Conservation (phyloP, 2,797 vertebrate genomes). For the Otolemur crassicaudatus region DNA sequence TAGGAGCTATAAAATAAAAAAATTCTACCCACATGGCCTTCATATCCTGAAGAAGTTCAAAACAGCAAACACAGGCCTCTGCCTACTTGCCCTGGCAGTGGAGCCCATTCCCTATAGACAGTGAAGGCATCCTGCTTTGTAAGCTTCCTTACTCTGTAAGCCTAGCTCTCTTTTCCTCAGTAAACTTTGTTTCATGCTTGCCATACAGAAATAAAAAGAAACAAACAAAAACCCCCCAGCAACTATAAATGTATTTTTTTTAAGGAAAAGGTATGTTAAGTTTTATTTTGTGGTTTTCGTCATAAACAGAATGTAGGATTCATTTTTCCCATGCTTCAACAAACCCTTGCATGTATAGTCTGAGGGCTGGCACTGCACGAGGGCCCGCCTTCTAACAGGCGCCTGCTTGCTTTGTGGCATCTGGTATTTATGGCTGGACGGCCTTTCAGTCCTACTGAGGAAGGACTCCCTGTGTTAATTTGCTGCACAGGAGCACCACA, state of each 20-base stretch:
- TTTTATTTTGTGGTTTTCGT: slow-evolving; percentile 49
- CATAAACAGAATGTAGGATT: slow-evolving; percentile 41
- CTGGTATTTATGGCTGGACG: not conserved
- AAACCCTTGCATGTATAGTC: not conserved
- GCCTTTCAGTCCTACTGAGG: slow-evolving; percentile 46
- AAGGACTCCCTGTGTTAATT: not conserved
- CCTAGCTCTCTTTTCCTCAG: no score
- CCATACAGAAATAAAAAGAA: no score
- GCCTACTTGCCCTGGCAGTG: no score
- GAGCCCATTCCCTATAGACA: no score
- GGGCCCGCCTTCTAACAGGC: not conserved
- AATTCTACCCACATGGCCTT: not conserved
- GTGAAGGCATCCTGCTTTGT: no score
- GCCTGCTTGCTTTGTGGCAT: not conserved
- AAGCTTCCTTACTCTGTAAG: no score
- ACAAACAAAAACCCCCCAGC: not conserved
- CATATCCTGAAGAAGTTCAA: slow-evolving; percentile 28
- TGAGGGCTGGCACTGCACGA: not conserved
- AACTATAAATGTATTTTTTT: slow-evolving; percentile 18
- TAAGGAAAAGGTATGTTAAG: not conserved
- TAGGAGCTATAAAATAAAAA: slow-evolving; percentile 47
- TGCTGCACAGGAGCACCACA: not conserved
- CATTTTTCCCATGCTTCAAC: slow-evolving; percentile 14
- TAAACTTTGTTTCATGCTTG: no score
- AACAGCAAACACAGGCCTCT: slow-evolving; percentile 12